Conservation (phyloP, 2,888 invertebrate species). For the Acleris sparsana region DNA sequence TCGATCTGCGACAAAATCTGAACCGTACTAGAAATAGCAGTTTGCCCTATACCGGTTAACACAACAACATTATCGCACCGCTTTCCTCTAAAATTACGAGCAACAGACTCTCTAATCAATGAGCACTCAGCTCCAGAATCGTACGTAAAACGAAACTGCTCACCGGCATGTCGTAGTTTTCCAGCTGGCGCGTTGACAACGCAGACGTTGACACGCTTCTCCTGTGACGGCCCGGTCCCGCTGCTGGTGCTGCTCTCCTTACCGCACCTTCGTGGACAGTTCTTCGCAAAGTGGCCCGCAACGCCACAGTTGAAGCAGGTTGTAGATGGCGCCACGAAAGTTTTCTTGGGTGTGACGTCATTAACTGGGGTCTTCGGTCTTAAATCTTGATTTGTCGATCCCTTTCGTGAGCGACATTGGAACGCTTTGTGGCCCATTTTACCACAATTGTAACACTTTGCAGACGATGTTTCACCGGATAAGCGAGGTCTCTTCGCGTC, state of each 20-base stretch:
- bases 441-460: too few species aligned
- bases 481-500: too few species aligned
- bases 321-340: too few species aligned
- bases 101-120: conserved; percentile 12
- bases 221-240: neutral
- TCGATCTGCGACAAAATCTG: neutral
- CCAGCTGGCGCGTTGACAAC: conserved; percentile 7
- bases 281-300: too few species aligned
- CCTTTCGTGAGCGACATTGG: too few species aligned
- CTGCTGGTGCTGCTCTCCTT: neutral
- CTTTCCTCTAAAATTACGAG: conserved; percentile 18
- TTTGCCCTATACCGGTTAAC: conserved; percentile 20
- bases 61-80: conserved; percentile 7
- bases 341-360: too few species aligned
- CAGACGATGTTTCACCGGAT: too few species aligned
- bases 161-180: conserved; percentile 7
- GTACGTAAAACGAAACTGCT: conserved; percentile 9
- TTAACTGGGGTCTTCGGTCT: too few species aligned
- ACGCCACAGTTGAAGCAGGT: too few species aligned
- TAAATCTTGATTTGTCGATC: too few species aligned
- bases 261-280: too few species aligned
- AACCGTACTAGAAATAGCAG: conserved; percentile 5
- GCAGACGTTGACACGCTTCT: conserved; percentile 7
- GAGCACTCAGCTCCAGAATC: neutral
- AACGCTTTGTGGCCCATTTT: too few species aligned